A percentile compares a stretch with the other conserved stretches of the same genome.
These are phyloP conservation scores for Platygyra sinensis DNA, from an alignment of 64 coral and sea anemone species.

Conservation along the genomic window DNA sequence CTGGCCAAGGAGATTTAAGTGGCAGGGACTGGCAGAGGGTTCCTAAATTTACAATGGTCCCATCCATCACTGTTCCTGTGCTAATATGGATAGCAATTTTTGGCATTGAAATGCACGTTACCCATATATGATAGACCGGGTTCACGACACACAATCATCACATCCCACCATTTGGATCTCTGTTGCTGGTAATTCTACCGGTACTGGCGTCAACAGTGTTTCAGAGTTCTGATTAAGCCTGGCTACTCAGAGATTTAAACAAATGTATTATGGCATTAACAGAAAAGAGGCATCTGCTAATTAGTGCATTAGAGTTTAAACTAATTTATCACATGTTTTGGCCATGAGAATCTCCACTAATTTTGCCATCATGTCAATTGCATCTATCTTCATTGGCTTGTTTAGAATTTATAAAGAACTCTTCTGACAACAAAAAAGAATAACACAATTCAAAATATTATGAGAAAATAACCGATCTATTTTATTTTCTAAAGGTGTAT, in stretches of 20 bases:
- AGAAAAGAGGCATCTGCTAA: neutral
- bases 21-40: neutral
- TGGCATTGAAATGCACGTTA: constrained; percentile 69
- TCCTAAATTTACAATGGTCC: neutral
- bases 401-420: constrained; percentile 33
- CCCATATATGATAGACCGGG: constrained; percentile 53
- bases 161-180: constrained; percentile 65
- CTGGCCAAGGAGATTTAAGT: constrained; percentile 20
- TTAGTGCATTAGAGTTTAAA: constrained; percentile 3
- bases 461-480: no score
- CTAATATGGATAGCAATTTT: constrained; percentile 68
- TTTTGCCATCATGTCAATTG: constrained; percentile 32
- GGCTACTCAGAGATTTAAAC: constrained; percentile 25
- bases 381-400: constrained; percentile 37
- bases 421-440: neutral
- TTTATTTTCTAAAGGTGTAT: no score
- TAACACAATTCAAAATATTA: no score
- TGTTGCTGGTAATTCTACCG: constrained; percentile 54
- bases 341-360: constrained; percentile 4
- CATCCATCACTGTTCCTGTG: constrained; percentile 14
- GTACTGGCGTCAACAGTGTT: constrained; percentile 56
- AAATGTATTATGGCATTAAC: constrained; percentile 43
- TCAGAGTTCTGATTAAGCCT: constrained; percentile 57
- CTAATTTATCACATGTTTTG: constrained; percentile 6
- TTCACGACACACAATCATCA: neutral